Conservation (phyloP, 2,113 vertebrate genomes). For the Alethe castanea region DNA sequence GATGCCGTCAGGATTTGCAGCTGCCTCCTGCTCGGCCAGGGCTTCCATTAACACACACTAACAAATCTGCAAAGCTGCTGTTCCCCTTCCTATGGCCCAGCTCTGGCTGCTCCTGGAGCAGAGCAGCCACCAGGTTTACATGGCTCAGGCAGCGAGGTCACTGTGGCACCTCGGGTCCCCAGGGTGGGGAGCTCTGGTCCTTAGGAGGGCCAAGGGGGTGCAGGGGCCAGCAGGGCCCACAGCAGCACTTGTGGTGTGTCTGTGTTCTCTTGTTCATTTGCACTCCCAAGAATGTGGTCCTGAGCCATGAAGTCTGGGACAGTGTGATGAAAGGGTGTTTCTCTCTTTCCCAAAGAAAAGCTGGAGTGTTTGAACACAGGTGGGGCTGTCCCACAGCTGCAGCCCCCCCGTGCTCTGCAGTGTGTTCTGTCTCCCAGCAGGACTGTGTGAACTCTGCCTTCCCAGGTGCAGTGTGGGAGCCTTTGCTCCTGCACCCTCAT, state of each 20-base stretch:
- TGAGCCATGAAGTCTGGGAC: background rate
- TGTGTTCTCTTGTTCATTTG: background rate
- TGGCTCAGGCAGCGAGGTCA: background rate
- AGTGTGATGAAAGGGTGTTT: background rate
- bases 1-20: background rate
- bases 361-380: background rate
- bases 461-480: background rate
- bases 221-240: background rate
- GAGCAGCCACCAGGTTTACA: background rate
- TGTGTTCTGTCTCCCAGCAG: background rate
- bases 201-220: background rate
- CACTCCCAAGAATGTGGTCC: background rate
- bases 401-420: background rate
- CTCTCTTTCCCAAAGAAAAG: conserved; percentile 34
- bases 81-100: background rate
- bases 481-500: background rate
- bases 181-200: background rate
- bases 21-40: background rate
- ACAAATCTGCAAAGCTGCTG: background rate
- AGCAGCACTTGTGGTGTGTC: background rate
- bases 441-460: background rate
- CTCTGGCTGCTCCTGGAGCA: background rate
- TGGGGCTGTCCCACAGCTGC: background rate
- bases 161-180: background rate
- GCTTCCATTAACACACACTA: conserved; percentile 48